Evolutionary conservation across 2,113 vertebrate species (phyloP), one percentile per base, ranked within the genome.

Genomic region (Fregetta grallaria): DNA sequence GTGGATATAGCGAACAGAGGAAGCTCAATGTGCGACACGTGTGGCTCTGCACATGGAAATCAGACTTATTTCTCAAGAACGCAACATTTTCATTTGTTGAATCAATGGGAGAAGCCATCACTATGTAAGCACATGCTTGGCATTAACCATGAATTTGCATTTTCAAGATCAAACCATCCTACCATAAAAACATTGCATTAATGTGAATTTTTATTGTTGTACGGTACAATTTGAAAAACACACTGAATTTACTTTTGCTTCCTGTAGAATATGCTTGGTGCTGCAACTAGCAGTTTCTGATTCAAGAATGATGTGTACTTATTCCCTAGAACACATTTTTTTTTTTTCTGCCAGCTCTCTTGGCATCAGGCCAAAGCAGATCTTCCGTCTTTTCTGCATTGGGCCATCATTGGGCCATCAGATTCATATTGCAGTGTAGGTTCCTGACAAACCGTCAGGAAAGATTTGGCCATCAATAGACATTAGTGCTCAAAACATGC

Each of bases 371-470:
- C 44, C 77, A 66, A 62, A 94, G 30, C 36, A 94, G 77, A 87
- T 86, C 84, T 77, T 67, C 23, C 17, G 40, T 70, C 87, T 83
- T 26, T 4, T 67, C 53, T 89, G 78, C 61, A 67, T 23, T 29
- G 7, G 55, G 85, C 56, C 63, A 92, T 58, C 61, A 67, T 23
- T 29, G 7, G 55, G 85, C 56, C 63, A 92, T 58, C 52, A 82
- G 45, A 78, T 61, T 84, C 22, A 9, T 50, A 61, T 6, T 80
- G 83, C 66, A 94, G 45, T 66, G 52, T 10, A 58, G 59, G 88
- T 15, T 86, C 50, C 83, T 93, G 96, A 96, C 75, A 94, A 75
- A 73, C 40, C 62, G 56, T 92, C 86, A 83, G 87, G 88, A 67
- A 78, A 71, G 67, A 81, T 94, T 86, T 92, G 86, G 78, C 71